Evolutionary conservation across 1,140 invertebrate species (phyloP).

Genomic region (Elymnias hypermnestra): DNA sequence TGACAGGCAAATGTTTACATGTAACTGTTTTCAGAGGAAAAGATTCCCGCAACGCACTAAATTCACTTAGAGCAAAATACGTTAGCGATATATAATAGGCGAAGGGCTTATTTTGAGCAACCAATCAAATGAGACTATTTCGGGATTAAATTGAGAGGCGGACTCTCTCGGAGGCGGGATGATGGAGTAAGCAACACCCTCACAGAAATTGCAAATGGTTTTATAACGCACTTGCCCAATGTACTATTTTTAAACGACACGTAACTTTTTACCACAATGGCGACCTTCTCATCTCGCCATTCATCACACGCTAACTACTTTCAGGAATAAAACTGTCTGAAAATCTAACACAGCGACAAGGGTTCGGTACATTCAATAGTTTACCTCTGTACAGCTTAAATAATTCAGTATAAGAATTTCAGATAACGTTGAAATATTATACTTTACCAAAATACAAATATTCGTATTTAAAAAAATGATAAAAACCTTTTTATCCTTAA

Average conservation of each 20-base stretch:
- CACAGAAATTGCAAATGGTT: slow-evolving; percentile 39
- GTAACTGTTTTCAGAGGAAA: not conserved
- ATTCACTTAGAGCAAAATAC: slow-evolving; percentile 1
- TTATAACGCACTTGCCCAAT: slow-evolving; percentile 17
- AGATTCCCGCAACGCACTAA: not conserved
- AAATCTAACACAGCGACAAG: too few species aligned
- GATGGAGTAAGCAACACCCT: slow-evolving; percentile 31
- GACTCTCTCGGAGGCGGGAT: slow-evolving; percentile 48
- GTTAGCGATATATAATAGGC: slow-evolving; percentile 45
- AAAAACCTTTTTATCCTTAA: too few species aligned
- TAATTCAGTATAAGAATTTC: too few species aligned
- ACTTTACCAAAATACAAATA: too few species aligned
- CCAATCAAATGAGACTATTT: slow-evolving; percentile 58
- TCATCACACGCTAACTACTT: slow-evolving; percentile 4
- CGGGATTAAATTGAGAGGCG: slow-evolving; percentile 49
- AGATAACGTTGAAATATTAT: too few species aligned
- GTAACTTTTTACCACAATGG: slow-evolving; percentile 1
- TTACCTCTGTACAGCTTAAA: too few species aligned
- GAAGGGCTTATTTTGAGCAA: slow-evolving; percentile 41
- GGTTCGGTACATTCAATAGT: too few species aligned
- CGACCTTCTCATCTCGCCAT: not conserved
- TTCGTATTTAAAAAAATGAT: too few species aligned
- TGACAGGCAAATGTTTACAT: not conserved
- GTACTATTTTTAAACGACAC: slow-evolving; percentile 23
- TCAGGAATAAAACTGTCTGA: not conserved